Percentiles rank a stretch among this genome's conserved stretches.
phyloP scores from a whole-genome alignment of 2,797 vertebrate genomes.

The Phrynocephalus guinanensis region DNA sequence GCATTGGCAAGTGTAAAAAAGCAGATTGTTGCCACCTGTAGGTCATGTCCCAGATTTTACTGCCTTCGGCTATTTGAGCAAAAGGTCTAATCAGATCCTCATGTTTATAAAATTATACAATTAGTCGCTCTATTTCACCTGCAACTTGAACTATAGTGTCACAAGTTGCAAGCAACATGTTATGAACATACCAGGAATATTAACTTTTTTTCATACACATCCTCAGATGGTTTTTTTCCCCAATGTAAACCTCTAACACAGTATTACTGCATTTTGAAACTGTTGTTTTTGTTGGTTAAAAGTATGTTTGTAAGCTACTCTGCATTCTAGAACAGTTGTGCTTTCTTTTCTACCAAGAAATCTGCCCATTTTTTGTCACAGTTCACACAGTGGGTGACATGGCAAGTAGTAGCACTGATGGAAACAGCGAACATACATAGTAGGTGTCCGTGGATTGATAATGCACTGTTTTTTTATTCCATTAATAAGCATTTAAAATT shows the following conservation, averaged over 20 bases:
- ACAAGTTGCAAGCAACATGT: neutral
- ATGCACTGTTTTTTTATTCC: neutral
- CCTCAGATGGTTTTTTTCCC: too few relatives aligned
- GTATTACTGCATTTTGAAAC: too few relatives aligned
- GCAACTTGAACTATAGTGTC: neutral
- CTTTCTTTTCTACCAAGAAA: neutral
- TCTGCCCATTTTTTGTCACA: neutral
- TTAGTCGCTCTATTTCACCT: neutral
- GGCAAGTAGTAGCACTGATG: neutral
- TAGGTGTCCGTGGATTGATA: neutral
- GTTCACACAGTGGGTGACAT: neutral
- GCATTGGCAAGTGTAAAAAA: neutral
- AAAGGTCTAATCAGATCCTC: neutral
- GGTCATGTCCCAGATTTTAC: neutral
- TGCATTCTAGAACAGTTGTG: too few relatives aligned
- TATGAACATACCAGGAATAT: neutral
- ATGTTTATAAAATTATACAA: neutral
- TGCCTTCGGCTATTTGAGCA: neutral
- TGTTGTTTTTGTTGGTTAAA: too few relatives aligned
- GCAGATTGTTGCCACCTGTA: neutral
- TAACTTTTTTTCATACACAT: neutral
- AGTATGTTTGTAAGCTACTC: too few relatives aligned
- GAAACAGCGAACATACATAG: neutral
- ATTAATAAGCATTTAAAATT: conserved; percentile 14
- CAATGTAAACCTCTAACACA: too few relatives aligned